Base-by-base conservation (phyloP, 2,888 invertebrate species). In the Perdita meconis region DNA sequence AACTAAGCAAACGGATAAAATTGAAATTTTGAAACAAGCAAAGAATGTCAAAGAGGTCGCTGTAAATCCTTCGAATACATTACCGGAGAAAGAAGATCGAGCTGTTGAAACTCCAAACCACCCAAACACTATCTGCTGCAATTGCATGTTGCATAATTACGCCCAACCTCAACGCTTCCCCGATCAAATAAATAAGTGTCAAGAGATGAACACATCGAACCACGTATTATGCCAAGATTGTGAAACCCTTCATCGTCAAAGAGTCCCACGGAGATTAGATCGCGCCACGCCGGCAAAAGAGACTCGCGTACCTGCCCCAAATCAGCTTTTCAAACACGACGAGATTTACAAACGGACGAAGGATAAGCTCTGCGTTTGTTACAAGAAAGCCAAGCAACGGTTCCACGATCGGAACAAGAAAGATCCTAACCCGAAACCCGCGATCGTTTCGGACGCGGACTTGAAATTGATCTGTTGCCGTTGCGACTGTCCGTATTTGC, bases 401-500 rank as follows among this genome's bases (percentile, higher is more conserved):
- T 40, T 80, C 0, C 40, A 16, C 8, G 10, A 24, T 22, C 13
- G 3, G 8, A 57, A 13, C 8, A 2, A 0, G 3, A 12, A 16
- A 5, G 34, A 16, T 26, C 3, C 16, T 30, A 26, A 38, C 2
- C 30, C 10, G 24, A 26, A 6, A 1, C n/a, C 26, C 19, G 30
- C 13, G 30, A 36, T 19, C 1, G 8, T 8, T 6, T 36, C 38
- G 30, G 16, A 36, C n/a, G 19, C 24, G 12, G 74, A 81, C 13
- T 6, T 78, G 24, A 75, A 56, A 40, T 16, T 82, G 3, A 40
- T 69, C 4, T 82, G 81, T 51, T 71, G 74, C 50, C 56, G 19
- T 1, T 82, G 81, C 22, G 42, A 71, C 22, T 75, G 78, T 13
- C 71, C 78, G 69, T 75, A 82, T 60, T 36, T 82, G 40, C 74